A percentile compares a stretch with the other conserved stretches of the same genome.
phyloP scores from a whole-genome alignment of 1,140 invertebrate species.

The Lasaia peninsularis region DNA sequence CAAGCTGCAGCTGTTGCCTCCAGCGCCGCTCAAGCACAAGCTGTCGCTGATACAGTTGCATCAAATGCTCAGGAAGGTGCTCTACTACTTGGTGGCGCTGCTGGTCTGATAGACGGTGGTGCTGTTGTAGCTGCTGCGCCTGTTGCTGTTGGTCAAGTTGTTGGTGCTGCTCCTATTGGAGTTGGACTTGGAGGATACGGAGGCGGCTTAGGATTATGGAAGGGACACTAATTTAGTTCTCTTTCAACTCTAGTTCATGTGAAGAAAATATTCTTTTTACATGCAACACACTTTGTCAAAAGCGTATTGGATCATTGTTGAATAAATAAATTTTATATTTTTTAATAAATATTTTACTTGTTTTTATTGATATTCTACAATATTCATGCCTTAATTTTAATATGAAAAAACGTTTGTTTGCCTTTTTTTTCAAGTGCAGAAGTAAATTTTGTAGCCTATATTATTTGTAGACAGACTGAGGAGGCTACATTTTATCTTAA shows the following conservation, averaged over 20 bases:
- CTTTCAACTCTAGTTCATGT: neutral
- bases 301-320: neutral
- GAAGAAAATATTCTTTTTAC: neutral
- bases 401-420: too few species aligned
- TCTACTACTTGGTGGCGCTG: slow-evolving; percentile 39
- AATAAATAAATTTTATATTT: neutral
- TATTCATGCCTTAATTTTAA: too few species aligned
- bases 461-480: too few species aligned
- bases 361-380: too few species aligned
- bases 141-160: slow-evolving; percentile 12
- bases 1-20: slow-evolving; percentile 58
- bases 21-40: slow-evolving; percentile 59
- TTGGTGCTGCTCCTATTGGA: slow-evolving; percentile 7
- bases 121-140: slow-evolving; percentile 11
- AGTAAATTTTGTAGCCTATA: too few species aligned
- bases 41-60: slow-evolving; percentile 59
- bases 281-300: neutral
- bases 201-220: neutral
- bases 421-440: too few species aligned
- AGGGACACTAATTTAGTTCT: neutral
- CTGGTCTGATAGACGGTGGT: slow-evolving; percentile 12
- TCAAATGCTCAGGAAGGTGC: slow-evolving; percentile 47
- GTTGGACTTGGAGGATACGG: neutral
- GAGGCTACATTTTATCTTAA: too few species aligned
- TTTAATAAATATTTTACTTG: neutral